Evolutionary conservation across 2,113 vertebrate genomes (phyloP), one percentile per base, ranked within the genome.

Genomic region (Paramisgurnus dabryanus): DNA sequence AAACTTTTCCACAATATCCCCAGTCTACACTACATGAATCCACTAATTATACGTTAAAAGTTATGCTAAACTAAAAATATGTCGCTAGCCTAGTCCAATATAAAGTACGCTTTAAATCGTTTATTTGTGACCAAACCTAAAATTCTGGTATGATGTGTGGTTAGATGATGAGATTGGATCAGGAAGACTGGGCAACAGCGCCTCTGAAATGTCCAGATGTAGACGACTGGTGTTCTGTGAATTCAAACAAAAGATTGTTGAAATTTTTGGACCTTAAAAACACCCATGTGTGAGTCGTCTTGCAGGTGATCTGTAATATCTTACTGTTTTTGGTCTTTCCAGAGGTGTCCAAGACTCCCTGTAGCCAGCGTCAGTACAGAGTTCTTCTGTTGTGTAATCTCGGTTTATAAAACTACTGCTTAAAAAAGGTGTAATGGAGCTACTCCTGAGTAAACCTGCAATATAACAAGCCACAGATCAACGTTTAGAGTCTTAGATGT

Each of bases 241-340:
- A 67, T 66, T n/a, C n/a, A 6, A 5, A 55, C 2, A 53, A 53
- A 8, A 18, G 3, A 12, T 40, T 49, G 15, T 61, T 34, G 15
- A 58, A 40, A 6, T 10, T 47, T 47, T 10, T 7, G 4, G 10
- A 47, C 6, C 10, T 47, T 47, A 10, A 47, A 47, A n/a, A 3
- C 7, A 1, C 2, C 5, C 2, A 17, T 17, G 15, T 15, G 15
- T 1, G 15, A 15, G 6, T 57, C 15, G 6, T 15, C 53, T n/a
- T 12, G 15, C 4, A 1, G 6, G 6, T 57, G 15, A n/a, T 17
- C 53, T 15, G 12, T 55, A 65, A 34, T 2, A 79, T 87, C 89
- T 90, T 81, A 90, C 90, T 45, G 87, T 90, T 85, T 90, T 93
- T 8, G 89, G 83, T 73, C 91, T 85, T 77, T 83, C 85, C 45